Percentiles rank a stretch among this genome's conserved stretches.
Conservation (phyloP, 2,113 vertebrate genomes). For the Phalacrocorax carbo region DNA sequence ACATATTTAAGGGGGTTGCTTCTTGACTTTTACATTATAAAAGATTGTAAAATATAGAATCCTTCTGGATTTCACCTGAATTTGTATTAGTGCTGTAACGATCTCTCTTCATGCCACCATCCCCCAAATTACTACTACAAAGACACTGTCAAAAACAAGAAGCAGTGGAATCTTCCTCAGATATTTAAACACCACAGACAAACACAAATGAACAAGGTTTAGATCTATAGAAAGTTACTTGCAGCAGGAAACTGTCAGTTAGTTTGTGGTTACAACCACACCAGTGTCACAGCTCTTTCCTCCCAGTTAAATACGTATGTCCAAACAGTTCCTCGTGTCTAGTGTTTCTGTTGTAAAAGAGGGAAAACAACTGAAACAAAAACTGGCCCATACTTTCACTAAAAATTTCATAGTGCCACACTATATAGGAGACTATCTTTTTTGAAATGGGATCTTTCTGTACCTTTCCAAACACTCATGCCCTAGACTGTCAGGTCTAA, state of each 20-base stretch:
- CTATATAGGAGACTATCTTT: neutral
- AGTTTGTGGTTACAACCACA: conserved; percentile 56
- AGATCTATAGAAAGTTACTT: conserved; percentile 19
- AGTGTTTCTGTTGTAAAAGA: neutral
- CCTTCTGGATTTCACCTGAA: neutral
- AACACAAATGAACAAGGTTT: neutral
- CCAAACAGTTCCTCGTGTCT: neutral
- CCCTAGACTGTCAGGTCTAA: neutral
- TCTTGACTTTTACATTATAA: neutral
- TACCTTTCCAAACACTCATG: neutral
- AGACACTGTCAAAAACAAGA: neutral
- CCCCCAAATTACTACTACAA: neutral
- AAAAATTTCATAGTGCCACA: neutral
- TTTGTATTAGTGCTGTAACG: neutral
- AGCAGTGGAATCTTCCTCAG: neutral
- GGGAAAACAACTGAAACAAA: neutral
- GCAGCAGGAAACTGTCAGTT: conserved; percentile 56
- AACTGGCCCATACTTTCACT: neutral
- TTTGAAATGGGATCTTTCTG: neutral
- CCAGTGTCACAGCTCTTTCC: conserved; percentile 22
- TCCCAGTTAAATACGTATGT: neutral
- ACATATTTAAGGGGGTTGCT: neutral
- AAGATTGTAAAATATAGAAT: neutral
- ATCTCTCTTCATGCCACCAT: neutral
- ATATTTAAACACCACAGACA: neutral